phyloP scores from a whole-genome alignment of 2,797 vertebrate genomes.

The Protosalanx chinensis region DNA sequence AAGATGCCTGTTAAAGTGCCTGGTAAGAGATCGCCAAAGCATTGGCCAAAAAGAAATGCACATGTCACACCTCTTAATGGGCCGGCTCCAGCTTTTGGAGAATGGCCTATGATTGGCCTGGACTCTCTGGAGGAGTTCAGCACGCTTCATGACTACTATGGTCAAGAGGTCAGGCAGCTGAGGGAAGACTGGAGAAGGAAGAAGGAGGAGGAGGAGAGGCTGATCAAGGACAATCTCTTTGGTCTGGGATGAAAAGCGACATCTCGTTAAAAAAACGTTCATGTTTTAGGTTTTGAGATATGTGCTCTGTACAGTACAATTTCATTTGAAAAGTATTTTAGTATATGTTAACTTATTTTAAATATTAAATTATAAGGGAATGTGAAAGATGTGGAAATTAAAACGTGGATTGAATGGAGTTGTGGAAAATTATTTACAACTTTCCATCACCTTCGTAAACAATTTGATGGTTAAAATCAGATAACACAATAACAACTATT shows the following conservation, averaged over 20 bases:
- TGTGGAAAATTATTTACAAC: not conserved
- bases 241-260: slow-evolving; percentile 53
- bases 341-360: not conserved
- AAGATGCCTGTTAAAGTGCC: slow-evolving; percentile 44
- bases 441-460: not conserved
- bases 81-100: slow-evolving; percentile 61
- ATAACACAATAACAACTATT: too few species aligned
- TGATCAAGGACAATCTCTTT: slow-evolving; percentile 57
- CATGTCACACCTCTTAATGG: slow-evolving; percentile 73
- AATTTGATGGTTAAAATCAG: too few species aligned
- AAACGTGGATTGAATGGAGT: not conserved
- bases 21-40: slow-evolving; percentile 69
- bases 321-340: not conserved
- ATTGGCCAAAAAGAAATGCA: slow-evolving; percentile 73
- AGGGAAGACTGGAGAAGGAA: slow-evolving; percentile 78
- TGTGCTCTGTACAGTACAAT: not conserved
- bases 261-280: not conserved
- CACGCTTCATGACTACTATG: slow-evolving; percentile 84
- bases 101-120: slow-evolving; percentile 69
- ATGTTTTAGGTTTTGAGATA: not conserved
- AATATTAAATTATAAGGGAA: not conserved
- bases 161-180: slow-evolving; percentile 78
- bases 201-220: slow-evolving; percentile 35
- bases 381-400: not conserved
- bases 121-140: slow-evolving; percentile 67